Evolutionary conservation across 1,140 invertebrate genomes (phyloP).

Genomic region (Aporrectodea caliginosa): DNA sequence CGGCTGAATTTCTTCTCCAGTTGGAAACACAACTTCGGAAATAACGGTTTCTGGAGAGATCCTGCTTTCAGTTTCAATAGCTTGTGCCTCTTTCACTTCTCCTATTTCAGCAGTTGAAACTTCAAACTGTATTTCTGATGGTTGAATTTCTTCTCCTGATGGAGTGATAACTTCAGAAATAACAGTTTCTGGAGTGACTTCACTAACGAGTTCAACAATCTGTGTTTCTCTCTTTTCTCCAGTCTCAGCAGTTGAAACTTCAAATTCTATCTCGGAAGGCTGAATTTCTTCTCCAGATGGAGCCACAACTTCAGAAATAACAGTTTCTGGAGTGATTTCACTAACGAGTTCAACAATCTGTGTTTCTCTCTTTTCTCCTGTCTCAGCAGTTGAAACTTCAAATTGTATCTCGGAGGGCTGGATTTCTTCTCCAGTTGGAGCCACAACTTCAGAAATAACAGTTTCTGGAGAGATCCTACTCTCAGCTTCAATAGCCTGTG

Average conservation of each 20-base stretch:
- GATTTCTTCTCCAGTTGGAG: background rate
- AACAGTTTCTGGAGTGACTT: background rate
- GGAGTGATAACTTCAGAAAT: conserved; percentile 7
- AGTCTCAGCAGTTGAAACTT: background rate
- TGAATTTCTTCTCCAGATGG: background rate
- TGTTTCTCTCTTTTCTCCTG: background rate
- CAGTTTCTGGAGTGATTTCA: background rate
- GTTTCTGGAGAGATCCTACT: background rate
- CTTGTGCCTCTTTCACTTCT: background rate
- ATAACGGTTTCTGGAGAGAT: conserved; percentile 9
- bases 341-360: background rate
- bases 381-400: background rate
- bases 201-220: background rate
- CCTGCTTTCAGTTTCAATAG: background rate
- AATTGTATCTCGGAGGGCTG: background rate
- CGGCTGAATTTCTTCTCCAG: conserved; percentile 19
- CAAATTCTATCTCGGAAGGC: background rate
- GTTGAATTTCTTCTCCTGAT: conserved; percentile 22
- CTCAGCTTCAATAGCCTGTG: conserved; percentile 2
- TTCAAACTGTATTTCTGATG: background rate
- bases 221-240: background rate
- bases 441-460: background rate
- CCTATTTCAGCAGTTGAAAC: conserved; percentile 20
- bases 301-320: background rate
- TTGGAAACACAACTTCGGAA: conserved; percentile 18